Conservation (phyloP, 2,888 invertebrate genomes). For the Drosophila macrothrix region DNA sequence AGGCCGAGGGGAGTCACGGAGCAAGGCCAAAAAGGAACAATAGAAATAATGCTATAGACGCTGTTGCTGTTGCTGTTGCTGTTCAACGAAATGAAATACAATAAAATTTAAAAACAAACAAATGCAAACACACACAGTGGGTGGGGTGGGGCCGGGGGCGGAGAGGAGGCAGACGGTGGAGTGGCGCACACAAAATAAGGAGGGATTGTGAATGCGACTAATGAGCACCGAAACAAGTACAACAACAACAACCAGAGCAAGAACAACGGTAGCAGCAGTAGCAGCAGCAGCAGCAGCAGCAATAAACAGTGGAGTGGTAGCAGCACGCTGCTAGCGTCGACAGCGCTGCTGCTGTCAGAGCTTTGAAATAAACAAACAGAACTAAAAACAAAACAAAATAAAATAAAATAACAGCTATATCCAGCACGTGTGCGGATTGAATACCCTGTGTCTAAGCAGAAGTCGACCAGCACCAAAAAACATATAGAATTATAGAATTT, state of each 20-base stretch:
- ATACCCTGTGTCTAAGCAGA: not conserved
- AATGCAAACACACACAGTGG: conserved; percentile 57
- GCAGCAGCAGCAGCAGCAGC: conserved; percentile 29
- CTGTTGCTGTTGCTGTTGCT: conserved; percentile 34
- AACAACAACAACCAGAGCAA: conserved; percentile 34
- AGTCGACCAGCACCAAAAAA: not conserved
- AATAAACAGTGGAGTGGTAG: conserved; percentile 24
- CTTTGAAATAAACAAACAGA: conserved; percentile 62
- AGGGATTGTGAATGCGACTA: conserved; percentile 69
- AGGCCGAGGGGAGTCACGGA: not conserved
- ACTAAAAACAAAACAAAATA: conserved; percentile 33
- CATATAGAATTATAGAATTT: not conserved
- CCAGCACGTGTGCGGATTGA: not conserved
- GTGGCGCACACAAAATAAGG: conserved; percentile 45
- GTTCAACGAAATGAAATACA: conserved; percentile 65
- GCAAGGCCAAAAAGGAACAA: conserved; percentile 25
- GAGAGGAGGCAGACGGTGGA: not conserved
- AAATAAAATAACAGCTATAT: conserved; percentile 14
- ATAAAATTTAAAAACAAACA: conserved; percentile 78
- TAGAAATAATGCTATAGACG: conserved; percentile 19
- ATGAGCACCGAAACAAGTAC: conserved; percentile 67
- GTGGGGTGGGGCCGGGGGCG: not conserved
- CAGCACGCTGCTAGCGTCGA: conserved; percentile 1
- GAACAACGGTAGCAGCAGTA: conserved; percentile 33
- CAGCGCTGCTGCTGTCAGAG: conserved; percentile 28